Evolutionary conservation across 2,888 invertebrate genomes (phyloP), one percentile per base, ranked within the genome.

Genomic region (Cyclophora punctaria): DNA sequence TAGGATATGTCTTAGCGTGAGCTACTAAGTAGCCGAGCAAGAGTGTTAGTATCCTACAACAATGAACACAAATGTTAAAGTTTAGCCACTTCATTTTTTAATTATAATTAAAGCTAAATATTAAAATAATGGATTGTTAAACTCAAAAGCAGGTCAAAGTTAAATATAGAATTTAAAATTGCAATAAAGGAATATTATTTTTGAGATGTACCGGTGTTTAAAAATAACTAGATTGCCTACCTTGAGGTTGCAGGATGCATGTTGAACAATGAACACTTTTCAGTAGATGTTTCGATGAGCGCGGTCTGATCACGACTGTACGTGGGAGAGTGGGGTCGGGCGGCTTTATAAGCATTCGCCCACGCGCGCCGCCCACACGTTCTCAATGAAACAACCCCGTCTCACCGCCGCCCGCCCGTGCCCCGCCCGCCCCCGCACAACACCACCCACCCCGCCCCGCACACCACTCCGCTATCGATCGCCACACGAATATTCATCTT

Each of bases 301-400:
- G 63, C 73, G 74, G 67, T 69, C 67, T 58, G 73, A 71, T 64
- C 80, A 80, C 77, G 78, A 84, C 85, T 87, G 79, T 64, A 62
- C 77, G 75, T 67, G 67, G 78, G 76, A 71, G 73, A 78, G 74
- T 20, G 66, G 77, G 77, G 69, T 68, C 67, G 68, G 71, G 66
- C 63, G 65, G 71, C 80, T 83, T 79, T 85, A 84, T 84, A 87
- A 81, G 74, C 82, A 66, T 67, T 76, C 86, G 84, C 87, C 84
- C 83, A 84, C 87, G 85, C 82, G 61, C 78, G 71, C 81, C 90
- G 90, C 92, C 92, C 89, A 92, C 92, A 90, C 91, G 90, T 89
- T 90, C 90, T 92, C 90, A 92, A 92, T 92, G 92, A 92, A 92
- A 85, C 78, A 62, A 67, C 68, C 67, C 72, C 73, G 66, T 67